phyloP scores from a whole-genome alignment of 64 coral and sea anemone genomes.

The Stichodactyla helianthus region DNA sequence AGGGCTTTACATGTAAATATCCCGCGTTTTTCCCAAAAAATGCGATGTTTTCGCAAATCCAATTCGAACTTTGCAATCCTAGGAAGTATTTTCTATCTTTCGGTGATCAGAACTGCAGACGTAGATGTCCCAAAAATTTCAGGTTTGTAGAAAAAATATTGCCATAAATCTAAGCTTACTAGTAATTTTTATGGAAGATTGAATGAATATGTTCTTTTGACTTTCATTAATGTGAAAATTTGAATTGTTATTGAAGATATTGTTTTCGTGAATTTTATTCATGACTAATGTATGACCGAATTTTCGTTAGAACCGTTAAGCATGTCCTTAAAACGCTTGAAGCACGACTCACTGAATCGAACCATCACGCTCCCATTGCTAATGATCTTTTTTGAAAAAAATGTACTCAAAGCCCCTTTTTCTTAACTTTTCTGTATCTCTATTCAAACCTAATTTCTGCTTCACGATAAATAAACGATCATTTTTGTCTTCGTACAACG shows the following conservation, averaged over 20 bases:
- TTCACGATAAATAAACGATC: background rate
- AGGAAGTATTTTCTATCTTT: background rate
- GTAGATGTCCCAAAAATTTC: slow-evolving; percentile 5
- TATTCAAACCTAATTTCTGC: background rate
- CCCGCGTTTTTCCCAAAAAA: background rate
- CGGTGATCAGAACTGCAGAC: background rate
- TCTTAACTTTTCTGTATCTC: background rate
- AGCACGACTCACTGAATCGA: background rate
- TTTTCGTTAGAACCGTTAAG: background rate
- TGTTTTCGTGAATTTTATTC: background rate
- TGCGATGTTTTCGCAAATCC: background rate
- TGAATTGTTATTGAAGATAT: background rate
- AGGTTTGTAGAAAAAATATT: background rate
- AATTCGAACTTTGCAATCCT: background rate
- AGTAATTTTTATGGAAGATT: too few relatives aligned
- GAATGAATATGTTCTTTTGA: too few relatives aligned
- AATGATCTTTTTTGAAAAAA: background rate
- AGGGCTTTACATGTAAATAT: background rate
- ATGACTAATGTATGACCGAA: slow-evolving; percentile 7
- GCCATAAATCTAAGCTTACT: too few relatives aligned
- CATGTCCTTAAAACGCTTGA: slow-evolving; percentile 1
- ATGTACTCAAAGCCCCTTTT: background rate
- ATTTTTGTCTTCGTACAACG: background rate
- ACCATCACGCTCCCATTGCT: background rate
- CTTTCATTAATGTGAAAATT: too few relatives aligned